Percentiles rank a stretch among this genome's conserved stretches.
These are phyloP conservation scores for Halyomorpha halys DNA, from an alignment of 1,140 invertebrate species.

Conservation along the genomic window DNA sequence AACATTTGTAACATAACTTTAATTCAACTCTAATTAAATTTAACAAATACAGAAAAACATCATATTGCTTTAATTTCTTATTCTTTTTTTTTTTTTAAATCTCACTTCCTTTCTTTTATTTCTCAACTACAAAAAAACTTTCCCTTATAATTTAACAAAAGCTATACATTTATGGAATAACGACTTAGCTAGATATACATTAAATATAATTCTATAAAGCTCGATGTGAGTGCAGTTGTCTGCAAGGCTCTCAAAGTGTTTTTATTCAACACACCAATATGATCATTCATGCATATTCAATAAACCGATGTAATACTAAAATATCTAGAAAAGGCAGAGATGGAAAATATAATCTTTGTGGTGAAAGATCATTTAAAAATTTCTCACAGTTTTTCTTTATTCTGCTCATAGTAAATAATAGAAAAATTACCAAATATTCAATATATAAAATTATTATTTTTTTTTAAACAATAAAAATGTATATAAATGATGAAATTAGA, in stretches of 20 bases:
- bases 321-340: neutral
- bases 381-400: neutral
- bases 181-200: constrained; percentile 12
- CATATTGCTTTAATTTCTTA: neutral
- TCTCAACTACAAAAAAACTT: neutral
- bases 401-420: neutral
- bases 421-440: neutral
- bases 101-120: no score
- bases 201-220: constrained; percentile 23
- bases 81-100: neutral
- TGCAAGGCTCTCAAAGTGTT: constrained; percentile 10
- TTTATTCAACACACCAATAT: neutral
- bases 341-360: neutral
- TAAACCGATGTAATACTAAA: constrained; percentile 3
- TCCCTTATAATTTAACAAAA: neutral
- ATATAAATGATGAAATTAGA: no score
- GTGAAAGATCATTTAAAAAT: neutral
- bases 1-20: neutral
- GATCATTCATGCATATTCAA: neutral
- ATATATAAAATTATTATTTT: no score
- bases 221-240: constrained; percentile 23
- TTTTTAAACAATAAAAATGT: no score
- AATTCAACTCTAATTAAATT: neutral
- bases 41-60: constrained; percentile 5
- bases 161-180: constrained; percentile 1